These are phyloP conservation scores for Semaprochilodus insignis DNA, from an alignment of 2,797 vertebrate genomes.

Conservation along the genomic window DNA sequence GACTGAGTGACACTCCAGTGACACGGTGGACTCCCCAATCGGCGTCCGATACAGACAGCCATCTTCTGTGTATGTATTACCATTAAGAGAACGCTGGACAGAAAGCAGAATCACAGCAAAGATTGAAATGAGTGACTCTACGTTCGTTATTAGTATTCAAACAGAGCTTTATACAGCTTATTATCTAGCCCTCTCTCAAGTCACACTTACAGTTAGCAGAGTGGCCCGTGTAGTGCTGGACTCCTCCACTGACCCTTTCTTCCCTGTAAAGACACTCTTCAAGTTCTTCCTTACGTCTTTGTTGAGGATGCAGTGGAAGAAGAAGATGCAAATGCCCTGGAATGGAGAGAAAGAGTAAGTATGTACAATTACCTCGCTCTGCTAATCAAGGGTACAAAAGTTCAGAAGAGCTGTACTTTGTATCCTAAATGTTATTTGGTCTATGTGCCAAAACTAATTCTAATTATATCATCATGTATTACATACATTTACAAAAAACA, in stretches of 20 bases:
- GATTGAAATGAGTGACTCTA: no score
- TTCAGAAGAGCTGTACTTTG: no score
- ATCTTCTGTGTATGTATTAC: conserved; percentile 82
- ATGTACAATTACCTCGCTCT: neutral
- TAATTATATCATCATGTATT: no score
- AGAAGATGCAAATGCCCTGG: conserved; percentile 86
- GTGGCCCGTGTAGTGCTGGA: conserved; percentile 80
- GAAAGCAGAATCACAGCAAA: neutral
- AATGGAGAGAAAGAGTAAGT: conserved; percentile 16
- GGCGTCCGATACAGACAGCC: conserved; percentile 83
- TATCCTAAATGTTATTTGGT: no score
- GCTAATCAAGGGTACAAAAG: no score
- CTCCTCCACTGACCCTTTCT: conserved; percentile 80
- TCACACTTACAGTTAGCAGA: conserved; percentile 69
- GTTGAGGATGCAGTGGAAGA: conserved; percentile 86
- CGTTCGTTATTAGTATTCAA: neutral
- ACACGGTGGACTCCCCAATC: conserved; percentile 87
- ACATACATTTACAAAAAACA: no score
- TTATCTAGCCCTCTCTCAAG: neutral
- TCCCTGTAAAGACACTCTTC: conserved; percentile 80
- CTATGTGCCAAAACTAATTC: no score
- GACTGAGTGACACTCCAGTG: conserved; percentile 84
- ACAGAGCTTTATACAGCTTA: neutral
- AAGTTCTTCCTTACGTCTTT: conserved; percentile 85
- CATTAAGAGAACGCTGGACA: conserved; percentile 86